These are phyloP conservation scores for Ormyrus pomaceus DNA, from an alignment of 2,888 invertebrate species.

Conservation along the genomic window DNA sequence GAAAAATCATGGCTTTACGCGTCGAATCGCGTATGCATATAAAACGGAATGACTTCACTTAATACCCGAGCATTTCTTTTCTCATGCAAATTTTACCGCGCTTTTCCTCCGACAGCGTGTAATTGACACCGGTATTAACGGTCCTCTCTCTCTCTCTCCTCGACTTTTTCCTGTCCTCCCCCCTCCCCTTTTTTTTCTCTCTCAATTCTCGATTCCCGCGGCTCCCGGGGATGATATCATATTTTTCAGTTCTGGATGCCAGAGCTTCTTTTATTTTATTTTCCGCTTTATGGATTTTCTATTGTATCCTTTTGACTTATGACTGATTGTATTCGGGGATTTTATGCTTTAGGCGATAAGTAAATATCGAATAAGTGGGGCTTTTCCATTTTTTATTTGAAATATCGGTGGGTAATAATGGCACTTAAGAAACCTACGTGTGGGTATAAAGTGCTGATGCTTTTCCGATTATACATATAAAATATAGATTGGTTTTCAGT, in stretches of 20 bases:
- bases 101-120: constrained; percentile 48
- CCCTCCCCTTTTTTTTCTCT: constrained; percentile 25
- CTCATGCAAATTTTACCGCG: constrained; percentile 58
- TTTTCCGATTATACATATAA: too few relatives aligned
- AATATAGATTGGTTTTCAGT: too few relatives aligned
- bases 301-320: too few relatives aligned
- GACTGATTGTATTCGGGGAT: too few relatives aligned
- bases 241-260: too few relatives aligned
- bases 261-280: too few relatives aligned
- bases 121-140: constrained; percentile 57
- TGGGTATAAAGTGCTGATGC: too few relatives aligned
- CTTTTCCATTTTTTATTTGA: too few relatives aligned
- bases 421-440: constrained; percentile 1
- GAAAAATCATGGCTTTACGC: constrained; percentile 74
- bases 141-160: not conserved
- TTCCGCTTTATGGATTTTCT: too few relatives aligned
- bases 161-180: not conserved
- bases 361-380: too few relatives aligned
- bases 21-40: constrained; percentile 69
- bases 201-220: constrained; percentile 15
- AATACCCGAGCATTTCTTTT: constrained; percentile 64
- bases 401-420: not conserved
- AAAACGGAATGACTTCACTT: constrained; percentile 66
- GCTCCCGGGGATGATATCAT: too few relatives aligned
- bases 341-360: too few relatives aligned